These are phyloP conservation scores for Trachelus tabidus DNA, from an alignment of 2,888 invertebrate species.

Conservation along the genomic window DNA sequence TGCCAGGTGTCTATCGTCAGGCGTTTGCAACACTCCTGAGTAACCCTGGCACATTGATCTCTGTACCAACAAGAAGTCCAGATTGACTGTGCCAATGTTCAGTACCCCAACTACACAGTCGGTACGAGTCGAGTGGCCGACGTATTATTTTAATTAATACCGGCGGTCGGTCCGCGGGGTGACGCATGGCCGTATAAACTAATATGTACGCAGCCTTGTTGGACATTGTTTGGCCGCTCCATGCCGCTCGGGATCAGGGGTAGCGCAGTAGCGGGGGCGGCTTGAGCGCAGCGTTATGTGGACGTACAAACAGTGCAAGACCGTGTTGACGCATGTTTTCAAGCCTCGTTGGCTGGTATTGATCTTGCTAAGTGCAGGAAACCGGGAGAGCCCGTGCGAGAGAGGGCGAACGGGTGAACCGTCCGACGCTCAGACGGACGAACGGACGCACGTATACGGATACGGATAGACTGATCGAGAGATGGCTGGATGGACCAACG, in stretches of 20 bases:
- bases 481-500: conserved; percentile 21
- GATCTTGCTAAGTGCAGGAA: conserved; percentile 69
- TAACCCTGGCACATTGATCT: no score
- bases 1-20: no score
- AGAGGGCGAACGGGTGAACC: conserved; percentile 40
- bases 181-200: conserved; percentile 48
- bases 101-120: no score
- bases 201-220: conserved; percentile 63
- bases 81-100: no score
- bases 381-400: conserved; percentile 54
- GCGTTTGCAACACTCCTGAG: no score
- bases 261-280: conserved; percentile 33
- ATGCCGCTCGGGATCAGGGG: conserved; percentile 31
- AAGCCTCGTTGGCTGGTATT: conserved; percentile 72
- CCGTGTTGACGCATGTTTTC: conserved; percentile 74
- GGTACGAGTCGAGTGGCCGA: conserved; percentile 7
- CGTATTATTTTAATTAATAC: conserved; percentile 49
- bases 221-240: conserved; percentile 60
- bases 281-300: conserved; percentile 62
- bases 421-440: not conserved
- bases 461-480: conserved; percentile 30
- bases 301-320: conserved; percentile 67
- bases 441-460: conserved; percentile 7
- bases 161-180: conserved; percentile 37
- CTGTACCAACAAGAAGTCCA: no score